These are phyloP conservation scores for Caenorhabditis uteleia DNA, from an alignment of 2,888 invertebrate species.

Conservation along the genomic window DNA sequence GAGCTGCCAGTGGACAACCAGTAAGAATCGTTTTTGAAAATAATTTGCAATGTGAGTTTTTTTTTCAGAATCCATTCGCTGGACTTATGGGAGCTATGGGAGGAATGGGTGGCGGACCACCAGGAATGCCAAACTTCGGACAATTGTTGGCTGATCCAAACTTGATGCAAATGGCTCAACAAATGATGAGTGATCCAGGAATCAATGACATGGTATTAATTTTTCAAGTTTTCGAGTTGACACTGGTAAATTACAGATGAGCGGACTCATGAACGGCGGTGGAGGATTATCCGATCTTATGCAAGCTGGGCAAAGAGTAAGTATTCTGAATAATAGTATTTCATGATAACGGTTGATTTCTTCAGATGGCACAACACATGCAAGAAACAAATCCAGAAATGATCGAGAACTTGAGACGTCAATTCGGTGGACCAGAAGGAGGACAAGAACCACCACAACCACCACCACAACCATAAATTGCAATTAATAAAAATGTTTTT, in stretches of 20 bases:
- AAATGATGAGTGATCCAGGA: constrained; percentile 77
- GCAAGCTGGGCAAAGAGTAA: constrained; percentile 45
- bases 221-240: neutral
- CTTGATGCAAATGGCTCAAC: constrained; percentile 75
- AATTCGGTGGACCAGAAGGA: constrained; percentile 70
- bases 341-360: neutral
- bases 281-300: constrained; percentile 41
- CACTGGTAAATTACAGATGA: constrained; percentile 20
- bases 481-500: no score
- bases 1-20: neutral
- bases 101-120: constrained; percentile 23
- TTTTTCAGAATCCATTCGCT: constrained; percentile 41
- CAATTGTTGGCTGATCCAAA: constrained; percentile 81
- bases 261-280: constrained; percentile 18
- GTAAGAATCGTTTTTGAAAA: neutral
- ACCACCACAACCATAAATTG: constrained; percentile 8
- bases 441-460: constrained; percentile 5
- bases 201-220: constrained; percentile 77
- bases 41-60: neutral
- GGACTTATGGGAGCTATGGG: constrained; percentile 43
- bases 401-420: constrained; percentile 79
- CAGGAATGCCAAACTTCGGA: constrained; percentile 56
- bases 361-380: constrained; percentile 61
- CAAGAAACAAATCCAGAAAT: constrained; percentile 79
- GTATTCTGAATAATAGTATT: constrained; percentile 5